Percentiles rank a stretch among this genome's conserved stretches.
phyloP scores from a whole-genome alignment of 2,113 vertebrate genomes.

The Megalops atlanticus region DNA sequence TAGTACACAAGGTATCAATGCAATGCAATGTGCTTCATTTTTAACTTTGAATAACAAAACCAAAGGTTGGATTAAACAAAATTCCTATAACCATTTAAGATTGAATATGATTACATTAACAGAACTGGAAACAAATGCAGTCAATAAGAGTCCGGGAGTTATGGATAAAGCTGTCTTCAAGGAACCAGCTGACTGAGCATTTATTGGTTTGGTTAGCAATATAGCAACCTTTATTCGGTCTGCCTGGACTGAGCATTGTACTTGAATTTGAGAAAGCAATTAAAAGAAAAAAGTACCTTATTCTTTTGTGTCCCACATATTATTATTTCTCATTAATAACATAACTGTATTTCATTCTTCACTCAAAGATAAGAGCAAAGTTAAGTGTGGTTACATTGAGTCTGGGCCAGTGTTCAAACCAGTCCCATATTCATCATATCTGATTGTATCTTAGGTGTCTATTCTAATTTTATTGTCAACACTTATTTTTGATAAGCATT shows the following conservation, averaged over 20 bases:
- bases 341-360: too few relatives aligned
- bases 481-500: not conserved
- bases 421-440: not conserved
- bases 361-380: not conserved
- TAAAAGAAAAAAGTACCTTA: too few relatives aligned
- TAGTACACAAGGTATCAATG: too few relatives aligned
- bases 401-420: not conserved
- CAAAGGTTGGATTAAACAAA: too few relatives aligned
- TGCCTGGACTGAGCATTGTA: too few relatives aligned
- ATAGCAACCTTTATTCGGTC: not conserved
- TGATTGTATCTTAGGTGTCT: not conserved
- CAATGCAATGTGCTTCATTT: too few relatives aligned
- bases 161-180: not conserved
- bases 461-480: not conserved
- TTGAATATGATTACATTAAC: not conserved
- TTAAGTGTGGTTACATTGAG: not conserved
- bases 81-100: not conserved
- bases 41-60: too few relatives aligned
- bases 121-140: not conserved
- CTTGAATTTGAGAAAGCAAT: too few relatives aligned
- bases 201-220: not conserved
- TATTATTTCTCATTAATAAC: too few relatives aligned
- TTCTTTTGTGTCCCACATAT: too few relatives aligned
- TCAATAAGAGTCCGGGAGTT: not conserved
- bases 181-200: not conserved